A percentile compares a stretch with the other conserved stretches of the same genome.
phyloP scores from a whole-genome alignment of 2,888 invertebrate genomes.

The Parnassius smintheus region DNA sequence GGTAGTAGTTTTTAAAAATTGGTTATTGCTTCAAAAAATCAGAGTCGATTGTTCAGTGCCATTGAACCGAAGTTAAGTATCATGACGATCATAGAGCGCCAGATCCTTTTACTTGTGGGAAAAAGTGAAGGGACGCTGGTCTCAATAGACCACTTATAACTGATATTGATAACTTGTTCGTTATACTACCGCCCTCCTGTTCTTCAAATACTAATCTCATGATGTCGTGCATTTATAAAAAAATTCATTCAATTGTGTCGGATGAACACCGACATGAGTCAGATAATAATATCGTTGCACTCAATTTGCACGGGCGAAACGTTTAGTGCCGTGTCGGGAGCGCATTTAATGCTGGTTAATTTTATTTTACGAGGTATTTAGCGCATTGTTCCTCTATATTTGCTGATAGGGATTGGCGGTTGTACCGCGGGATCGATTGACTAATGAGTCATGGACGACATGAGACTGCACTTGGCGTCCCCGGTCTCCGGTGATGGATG shows the following conservation, averaged over 20 bases:
- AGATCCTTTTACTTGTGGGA: constrained; percentile 55
- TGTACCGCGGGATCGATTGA: constrained; percentile 64
- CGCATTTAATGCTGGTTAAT: constrained; percentile 27
- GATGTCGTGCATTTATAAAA: background rate
- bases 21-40: background rate
- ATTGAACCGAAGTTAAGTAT: constrained; percentile 33
- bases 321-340: constrained; percentile 19
- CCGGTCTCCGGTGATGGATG: constrained; percentile 66
- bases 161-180: constrained; percentile 42
- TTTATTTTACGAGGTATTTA: constrained; percentile 28
- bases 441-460: constrained; percentile 75
- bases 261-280: constrained; percentile 16
- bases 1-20: too few species aligned
- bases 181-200: constrained; percentile 26
- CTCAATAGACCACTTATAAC: constrained; percentile 44
- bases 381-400: constrained; percentile 29
- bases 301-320: constrained; percentile 37
- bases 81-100: constrained; percentile 30
- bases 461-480: constrained; percentile 72
- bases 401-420: constrained; percentile 31
- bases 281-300: constrained; percentile 9
- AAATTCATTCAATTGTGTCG: constrained; percentile 3
- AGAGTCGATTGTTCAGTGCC: constrained; percentile 27
- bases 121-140: constrained; percentile 40
- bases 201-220: constrained; percentile 1